A percentile compares a stretch with the other conserved stretches of the same genome.
Conservation (phyloP, 1,140 invertebrate genomes). For the Melitaea cinxia region DNA sequence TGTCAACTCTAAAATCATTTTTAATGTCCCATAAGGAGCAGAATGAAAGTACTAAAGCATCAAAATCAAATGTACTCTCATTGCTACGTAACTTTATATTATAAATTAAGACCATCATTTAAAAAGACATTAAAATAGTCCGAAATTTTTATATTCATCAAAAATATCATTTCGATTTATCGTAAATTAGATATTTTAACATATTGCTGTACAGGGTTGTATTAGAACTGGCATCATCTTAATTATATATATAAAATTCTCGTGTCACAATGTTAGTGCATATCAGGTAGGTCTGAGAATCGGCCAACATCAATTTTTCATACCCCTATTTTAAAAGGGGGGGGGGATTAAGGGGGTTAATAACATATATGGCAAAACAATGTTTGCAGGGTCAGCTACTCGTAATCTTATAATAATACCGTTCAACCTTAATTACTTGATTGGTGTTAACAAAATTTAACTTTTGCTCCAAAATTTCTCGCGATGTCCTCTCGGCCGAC, state of each 20-base stretch:
- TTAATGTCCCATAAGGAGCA: neutral
- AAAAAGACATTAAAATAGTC: conserved; percentile 11
- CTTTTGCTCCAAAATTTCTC: conserved; percentile 11
- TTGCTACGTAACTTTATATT: conserved; percentile 1
- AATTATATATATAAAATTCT: too few species aligned
- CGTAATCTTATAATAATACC: conserved; percentile 2
- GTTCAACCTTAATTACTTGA: conserved; percentile 1
- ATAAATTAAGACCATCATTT: neutral
- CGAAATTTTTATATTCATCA: conserved; percentile 9
- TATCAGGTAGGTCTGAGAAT: too few species aligned
- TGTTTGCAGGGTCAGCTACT: too few species aligned
- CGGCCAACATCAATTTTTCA: too few species aligned
- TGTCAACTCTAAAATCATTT: conserved; percentile 2
- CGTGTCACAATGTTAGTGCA: too few species aligned
- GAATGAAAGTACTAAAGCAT: neutral
- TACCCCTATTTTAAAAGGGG: too few species aligned
- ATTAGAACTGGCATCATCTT: conserved; percentile 19
- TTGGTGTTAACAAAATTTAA: neutral
- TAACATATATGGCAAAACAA: too few species aligned
- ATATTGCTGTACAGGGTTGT: conserved; percentile 34
- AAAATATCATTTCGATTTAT: conserved; percentile 9
- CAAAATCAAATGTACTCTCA: conserved; percentile 7
- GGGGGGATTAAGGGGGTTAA: too few species aligned
- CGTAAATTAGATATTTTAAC: conserved; percentile 29
- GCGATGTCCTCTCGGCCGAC: conserved; percentile 34